Conservation (phyloP, 2,797 vertebrate species). For the Oreochromis grahami region DNA sequence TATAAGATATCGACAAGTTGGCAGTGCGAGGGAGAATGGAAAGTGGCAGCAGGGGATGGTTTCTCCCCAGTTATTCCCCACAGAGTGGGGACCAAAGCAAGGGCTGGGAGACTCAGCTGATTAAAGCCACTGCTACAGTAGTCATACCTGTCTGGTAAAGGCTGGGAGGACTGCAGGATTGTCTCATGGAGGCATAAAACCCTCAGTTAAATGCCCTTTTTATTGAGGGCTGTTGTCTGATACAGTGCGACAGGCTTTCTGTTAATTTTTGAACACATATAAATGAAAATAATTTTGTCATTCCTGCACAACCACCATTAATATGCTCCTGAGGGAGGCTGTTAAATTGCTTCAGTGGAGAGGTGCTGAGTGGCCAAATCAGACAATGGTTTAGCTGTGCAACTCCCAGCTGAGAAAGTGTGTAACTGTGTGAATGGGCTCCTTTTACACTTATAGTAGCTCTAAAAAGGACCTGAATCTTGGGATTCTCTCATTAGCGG, state of each 20-base stretch:
- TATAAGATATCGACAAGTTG: constrained; percentile 75
- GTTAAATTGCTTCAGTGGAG: background rate
- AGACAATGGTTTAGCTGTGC: background rate
- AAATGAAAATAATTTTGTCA: background rate
- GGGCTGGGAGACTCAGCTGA: constrained; percentile 51
- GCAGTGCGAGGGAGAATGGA: constrained; percentile 8
- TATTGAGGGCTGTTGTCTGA: background rate
- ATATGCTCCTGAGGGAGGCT: background rate
- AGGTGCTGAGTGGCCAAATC: background rate
- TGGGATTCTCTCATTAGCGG: background rate
- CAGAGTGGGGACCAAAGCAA: constrained; percentile 11
- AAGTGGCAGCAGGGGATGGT: constrained; percentile 8
- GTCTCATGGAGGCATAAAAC: background rate
- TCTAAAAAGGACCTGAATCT: background rate
- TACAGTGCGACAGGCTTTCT: background rate
- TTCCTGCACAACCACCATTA: background rate
- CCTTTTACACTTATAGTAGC: background rate
- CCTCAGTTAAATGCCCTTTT: background rate
- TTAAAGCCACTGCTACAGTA: constrained; percentile 40
- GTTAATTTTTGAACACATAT: background rate
- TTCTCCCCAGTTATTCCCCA: constrained; percentile 6
- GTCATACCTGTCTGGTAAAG: constrained; percentile 35
- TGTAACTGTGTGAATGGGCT: background rate
- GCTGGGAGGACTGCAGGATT: background rate
- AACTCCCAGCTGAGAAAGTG: background rate